Base-by-base conservation (phyloP, 2,797 vertebrate genomes). In the Rhinophrynus dorsalis region DNA sequence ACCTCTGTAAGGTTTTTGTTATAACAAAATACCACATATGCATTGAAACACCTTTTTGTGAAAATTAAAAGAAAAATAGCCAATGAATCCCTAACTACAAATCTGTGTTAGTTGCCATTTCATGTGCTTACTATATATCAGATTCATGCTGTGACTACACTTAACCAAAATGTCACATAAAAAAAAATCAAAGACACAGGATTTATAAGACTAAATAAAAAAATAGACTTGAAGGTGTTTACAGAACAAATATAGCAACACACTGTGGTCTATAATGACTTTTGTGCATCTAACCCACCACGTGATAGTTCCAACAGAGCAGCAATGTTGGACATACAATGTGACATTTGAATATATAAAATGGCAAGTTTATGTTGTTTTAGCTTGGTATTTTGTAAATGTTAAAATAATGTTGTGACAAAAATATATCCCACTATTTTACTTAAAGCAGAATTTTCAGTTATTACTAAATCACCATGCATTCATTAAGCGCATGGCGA, bases 131-230 rank as follows among this genome's bases (percentile, higher is more conserved):
- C 54, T 59, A 52, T 42, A 50, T 65, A 65, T 59, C 20, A 30
- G 5, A 62, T 61, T 11, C 78, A 54, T 3, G 12, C 78, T 6
- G 47, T 27, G 76, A 75, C 7, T 44, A 73, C 68, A 44, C 64
- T 6, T n/a, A 73, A 59, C 67, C 58, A 60, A 76, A 79, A 66
- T 77, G 81, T 78, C 81, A 84, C 74, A 75, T 76, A 62, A 70
- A 68, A 78, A 80, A 68, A 78, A 80, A 77, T 83, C 82, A 80
- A 77, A 80, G 74, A 67, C 67, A 60, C 74, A 45, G 63, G 47
- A 51, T 74, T 79, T 80, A 69, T 52, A 35, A 5, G 68, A 78
- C 76, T 75, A 68, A 62, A 80, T 72, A 50, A 79, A 60, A 65
- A 70, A 66, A 3, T 64, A 26, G 58, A 59, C 52, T 64, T 1